phyloP scores from a whole-genome alignment of 1,140 invertebrate species.

The Drepana arcuata region DNA sequence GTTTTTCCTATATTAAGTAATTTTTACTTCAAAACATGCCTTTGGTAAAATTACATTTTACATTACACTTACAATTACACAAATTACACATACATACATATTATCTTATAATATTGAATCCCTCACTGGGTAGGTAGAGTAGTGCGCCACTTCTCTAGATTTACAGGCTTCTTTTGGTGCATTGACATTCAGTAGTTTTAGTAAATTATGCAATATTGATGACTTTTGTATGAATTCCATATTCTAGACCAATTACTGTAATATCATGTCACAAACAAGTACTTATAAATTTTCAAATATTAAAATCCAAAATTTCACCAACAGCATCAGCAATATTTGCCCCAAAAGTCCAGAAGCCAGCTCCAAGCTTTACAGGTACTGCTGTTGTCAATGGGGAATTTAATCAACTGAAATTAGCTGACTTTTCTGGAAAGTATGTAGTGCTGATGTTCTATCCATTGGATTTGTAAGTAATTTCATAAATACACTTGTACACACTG shows the following conservation, averaged over 20 bases:
- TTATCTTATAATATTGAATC: too few relatives aligned
- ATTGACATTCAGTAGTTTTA: neutral
- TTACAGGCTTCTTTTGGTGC: neutral
- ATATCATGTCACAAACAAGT: too few relatives aligned
- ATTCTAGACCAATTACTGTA: too few relatives aligned
- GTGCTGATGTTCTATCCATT: slow-evolving; percentile 93
- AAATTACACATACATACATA: too few relatives aligned
- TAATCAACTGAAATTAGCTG: slow-evolving; percentile 87
- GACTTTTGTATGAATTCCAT: slow-evolving; percentile 1
- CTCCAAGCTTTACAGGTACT: slow-evolving; percentile 89
- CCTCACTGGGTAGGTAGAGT: neutral
- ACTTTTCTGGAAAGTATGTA: slow-evolving; percentile 96
- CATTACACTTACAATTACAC: too few relatives aligned
- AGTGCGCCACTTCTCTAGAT: neutral
- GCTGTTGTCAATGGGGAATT: slow-evolving; percentile 94
- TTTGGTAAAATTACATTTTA: too few relatives aligned
- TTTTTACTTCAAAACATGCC: too few relatives aligned
- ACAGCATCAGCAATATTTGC: slow-evolving; percentile 41
- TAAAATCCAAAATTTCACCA: slow-evolving; percentile 12
- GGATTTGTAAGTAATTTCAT: slow-evolving; percentile 76
- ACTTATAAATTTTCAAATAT: slow-evolving; percentile 1
- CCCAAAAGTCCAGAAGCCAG: slow-evolving; percentile 82
- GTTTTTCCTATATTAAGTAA: too few relatives aligned
- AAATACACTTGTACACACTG: slow-evolving; percentile 1
- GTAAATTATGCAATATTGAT: neutral